These are phyloP conservation scores for Drymonia ruficornis DNA, from an alignment of 2,888 invertebrate genomes.

Conservation along the genomic window DNA sequence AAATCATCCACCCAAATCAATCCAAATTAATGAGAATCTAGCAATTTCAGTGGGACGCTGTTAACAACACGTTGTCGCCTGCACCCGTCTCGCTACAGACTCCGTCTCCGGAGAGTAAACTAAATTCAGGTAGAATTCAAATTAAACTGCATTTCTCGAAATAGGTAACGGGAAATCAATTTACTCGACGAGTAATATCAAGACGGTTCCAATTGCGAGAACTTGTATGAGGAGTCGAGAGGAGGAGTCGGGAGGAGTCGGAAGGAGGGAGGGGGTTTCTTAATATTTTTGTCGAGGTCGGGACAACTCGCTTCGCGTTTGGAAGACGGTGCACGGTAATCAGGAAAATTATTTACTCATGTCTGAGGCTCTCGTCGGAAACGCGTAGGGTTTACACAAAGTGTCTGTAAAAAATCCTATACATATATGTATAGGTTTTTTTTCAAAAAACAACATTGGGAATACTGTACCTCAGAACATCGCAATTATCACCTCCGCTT, in stretches of 20 bases:
- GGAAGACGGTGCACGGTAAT: slow-evolving; percentile 76
- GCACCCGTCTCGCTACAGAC: slow-evolving; percentile 9
- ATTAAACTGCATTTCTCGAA: slow-evolving; percentile 54
- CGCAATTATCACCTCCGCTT: no score
- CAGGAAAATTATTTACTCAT: slow-evolving; percentile 84
- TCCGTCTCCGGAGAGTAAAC: slow-evolving; percentile 20
- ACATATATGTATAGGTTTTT: no score
- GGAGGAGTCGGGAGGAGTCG: slow-evolving; percentile 28
- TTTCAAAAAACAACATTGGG: no score
- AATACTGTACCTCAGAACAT: no score
- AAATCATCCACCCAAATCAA: not conserved
- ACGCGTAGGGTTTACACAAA: slow-evolving; percentile 56
- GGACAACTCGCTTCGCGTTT: slow-evolving; percentile 54
- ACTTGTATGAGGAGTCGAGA: slow-evolving; percentile 39
- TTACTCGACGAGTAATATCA: slow-evolving; percentile 60
- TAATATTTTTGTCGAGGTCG: slow-evolving; percentile 75
- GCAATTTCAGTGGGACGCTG: slow-evolving; percentile 1
- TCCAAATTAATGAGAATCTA: not conserved
- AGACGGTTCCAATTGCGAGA: slow-evolving; percentile 51
- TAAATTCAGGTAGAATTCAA: slow-evolving; percentile 33
- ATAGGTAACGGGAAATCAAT: slow-evolving; percentile 72
- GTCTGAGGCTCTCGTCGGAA: slow-evolving; percentile 67
- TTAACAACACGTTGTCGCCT: not conserved
- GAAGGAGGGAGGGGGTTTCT: slow-evolving; percentile 48
- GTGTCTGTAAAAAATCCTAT: no score